Evolutionary conservation across 2,797 vertebrate species (phyloP), one percentile per base, ranked within the genome.

Genomic region (Mionectes olivaceus): DNA sequence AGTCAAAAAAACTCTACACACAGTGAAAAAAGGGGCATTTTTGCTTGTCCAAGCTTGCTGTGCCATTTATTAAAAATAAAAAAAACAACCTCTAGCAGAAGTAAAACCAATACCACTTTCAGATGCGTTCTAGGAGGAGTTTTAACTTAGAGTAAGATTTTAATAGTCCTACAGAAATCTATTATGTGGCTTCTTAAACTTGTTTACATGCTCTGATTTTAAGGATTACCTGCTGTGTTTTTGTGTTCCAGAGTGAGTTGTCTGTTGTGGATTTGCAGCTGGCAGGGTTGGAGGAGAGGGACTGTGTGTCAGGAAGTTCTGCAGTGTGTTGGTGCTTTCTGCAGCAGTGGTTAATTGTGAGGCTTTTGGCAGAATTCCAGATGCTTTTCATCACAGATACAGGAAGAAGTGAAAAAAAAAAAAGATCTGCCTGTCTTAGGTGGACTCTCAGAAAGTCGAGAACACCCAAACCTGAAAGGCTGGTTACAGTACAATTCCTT

Each of bases 401-500:
- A 94, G 94, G 96, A 96, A 95, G 94, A 92, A 83, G 57, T 83
- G n/a, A 7, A 46, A 69, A 85, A 76, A 47, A 57, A 77, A 65
- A 64, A n/a, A 68, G 23, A 75, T 84, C 67, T 91, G 6, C 75
- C 64, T 82, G 80, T 93, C 79, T 92, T 95, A 91, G 86, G 83
- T 95, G 87, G 91, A 95, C 94, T 88, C 85, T 27, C 56, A 88
- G 83, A 91, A 88, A 91, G 83, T 24, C 2, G 28, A 95, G 94
- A 94, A 95, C 90, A 95, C 92, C 89, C 89, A 96, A 95, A 96
- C 95, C 93, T 94, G 96, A 95, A 95, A 83, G 88, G 94, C 94
- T 95, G 82, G 92, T 97, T 96, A 3, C 23, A 47, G 84, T 82
- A 74, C 88, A 94, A 92, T 94, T 95, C 55, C 32, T 94, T 41